Evolutionary conservation across 2,113 vertebrate species (phyloP).

Genomic region (Narcine bancroftii): DNA sequence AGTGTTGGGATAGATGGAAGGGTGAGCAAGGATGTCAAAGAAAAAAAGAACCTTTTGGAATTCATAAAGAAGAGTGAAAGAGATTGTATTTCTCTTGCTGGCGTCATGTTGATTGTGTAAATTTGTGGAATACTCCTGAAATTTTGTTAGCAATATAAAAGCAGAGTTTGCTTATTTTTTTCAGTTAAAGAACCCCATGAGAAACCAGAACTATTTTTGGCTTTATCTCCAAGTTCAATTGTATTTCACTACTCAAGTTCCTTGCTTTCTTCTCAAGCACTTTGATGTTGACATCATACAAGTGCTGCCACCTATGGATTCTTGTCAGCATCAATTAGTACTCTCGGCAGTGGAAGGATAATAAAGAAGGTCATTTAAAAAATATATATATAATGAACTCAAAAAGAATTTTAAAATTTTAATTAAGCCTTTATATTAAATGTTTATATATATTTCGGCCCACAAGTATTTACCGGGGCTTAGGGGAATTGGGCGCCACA

Average conservation of each 20-base stretch:
- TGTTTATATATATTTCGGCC: too few relatives aligned
- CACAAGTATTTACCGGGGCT: too few relatives aligned
- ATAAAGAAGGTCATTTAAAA: background rate
- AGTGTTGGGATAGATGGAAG: too few relatives aligned
- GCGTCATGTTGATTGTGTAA: background rate
- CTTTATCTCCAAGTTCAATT: conserved; percentile 10
- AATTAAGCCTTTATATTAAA: background rate
- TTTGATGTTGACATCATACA: background rate
- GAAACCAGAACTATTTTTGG: background rate
- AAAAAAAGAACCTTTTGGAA: too few relatives aligned
- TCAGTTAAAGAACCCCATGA: background rate
- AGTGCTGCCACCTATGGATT: conserved; percentile 1
- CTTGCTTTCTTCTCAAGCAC: background rate
- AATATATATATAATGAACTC: too few relatives aligned
- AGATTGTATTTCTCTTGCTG: too few relatives aligned
- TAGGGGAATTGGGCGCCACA: too few relatives aligned
- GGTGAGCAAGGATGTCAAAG: too few relatives aligned
- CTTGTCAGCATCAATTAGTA: background rate
- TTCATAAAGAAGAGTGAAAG: too few relatives aligned
- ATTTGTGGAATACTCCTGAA: background rate
- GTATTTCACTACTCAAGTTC: background rate
- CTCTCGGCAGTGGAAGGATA: background rate
- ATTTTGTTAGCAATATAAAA: background rate
- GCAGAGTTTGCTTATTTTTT: background rate
- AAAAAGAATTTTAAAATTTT: background rate